Percentiles rank a stretch among this genome's conserved stretches.
phyloP scores from a whole-genome alignment of 2,797 vertebrate species.

The Amazonetta brasiliensis region DNA sequence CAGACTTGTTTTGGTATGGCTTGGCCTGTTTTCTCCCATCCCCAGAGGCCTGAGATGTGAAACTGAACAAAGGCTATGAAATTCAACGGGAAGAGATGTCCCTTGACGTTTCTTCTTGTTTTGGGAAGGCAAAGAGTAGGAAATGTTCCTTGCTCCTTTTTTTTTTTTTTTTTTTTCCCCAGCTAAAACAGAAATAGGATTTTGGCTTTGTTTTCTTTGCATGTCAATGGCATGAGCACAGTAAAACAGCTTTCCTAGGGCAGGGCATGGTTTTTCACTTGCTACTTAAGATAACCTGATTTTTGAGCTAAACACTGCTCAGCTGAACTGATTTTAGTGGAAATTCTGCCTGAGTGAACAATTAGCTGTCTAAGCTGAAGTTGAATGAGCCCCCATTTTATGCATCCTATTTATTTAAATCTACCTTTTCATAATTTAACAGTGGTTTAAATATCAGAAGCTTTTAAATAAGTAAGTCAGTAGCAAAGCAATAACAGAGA shows the following conservation, averaged over 20 bases:
- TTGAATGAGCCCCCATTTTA: not conserved
- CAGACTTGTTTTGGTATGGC: not conserved
- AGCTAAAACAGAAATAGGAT: not conserved
- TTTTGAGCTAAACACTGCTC: not conserved
- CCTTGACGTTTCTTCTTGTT: accelerated
- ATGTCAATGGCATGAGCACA: not conserved
- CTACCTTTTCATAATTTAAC: not conserved
- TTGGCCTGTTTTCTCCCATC: not conserved
- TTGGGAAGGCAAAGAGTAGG: not conserved
- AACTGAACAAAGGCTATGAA: not conserved
- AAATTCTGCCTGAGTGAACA: not conserved
- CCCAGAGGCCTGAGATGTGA: not conserved
- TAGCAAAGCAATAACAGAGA: not conserved
- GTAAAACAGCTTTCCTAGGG: not conserved
- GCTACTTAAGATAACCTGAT: not conserved
- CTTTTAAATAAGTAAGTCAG: not conserved
- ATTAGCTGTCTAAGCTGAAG: not conserved
- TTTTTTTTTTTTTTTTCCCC: not conserved
- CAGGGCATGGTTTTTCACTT: not conserved
- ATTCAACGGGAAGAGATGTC: not conserved
- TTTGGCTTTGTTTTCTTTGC: not conserved
- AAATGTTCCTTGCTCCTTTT: not conserved
- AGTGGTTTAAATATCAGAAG: not conserved
- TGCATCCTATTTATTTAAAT: not conserved
- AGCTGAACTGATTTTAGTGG: not conserved